Base-by-base conservation (phyloP, 2,888 invertebrate species). In the Sarcophaga subvicina region DNA sequence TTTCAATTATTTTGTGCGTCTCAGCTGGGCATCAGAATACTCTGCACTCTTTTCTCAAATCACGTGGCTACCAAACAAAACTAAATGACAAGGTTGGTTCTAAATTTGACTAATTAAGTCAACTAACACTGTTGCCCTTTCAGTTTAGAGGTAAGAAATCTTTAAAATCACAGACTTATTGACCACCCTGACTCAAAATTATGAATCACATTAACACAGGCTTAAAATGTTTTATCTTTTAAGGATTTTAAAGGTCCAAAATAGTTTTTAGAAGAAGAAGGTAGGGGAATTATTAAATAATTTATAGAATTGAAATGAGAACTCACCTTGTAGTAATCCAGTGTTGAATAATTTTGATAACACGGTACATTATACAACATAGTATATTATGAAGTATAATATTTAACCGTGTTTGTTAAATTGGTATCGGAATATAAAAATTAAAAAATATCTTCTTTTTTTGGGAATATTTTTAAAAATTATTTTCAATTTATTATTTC, bases 361-460 rank as follows among this genome's bases (percentile, higher is more conserved):
- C 92, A 92, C 89, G 93, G 91, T 89, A 93, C 93, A 93, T 93
- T 93, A 92, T 93, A 93, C 92, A 93, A 93, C 93, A 93, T 93
- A 92, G 91, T 93, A 87, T 83, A 66, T 77, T 83, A 83, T 79
- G 89, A 85, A 85, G 89, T 87, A 89, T 89, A 88, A 88, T 89
- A 83, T 85, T 83, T 77, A 66, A 66, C 86, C 86, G 86, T 80
- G 75, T 75, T 70, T 67, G 45, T 59, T 37, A 37, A 37, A 37
- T 37, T 37, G 8, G 37, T 37, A 37, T 37, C 37, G 37, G 37
- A 37, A 37, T 37, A 37, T 37, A 37, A 10, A 63, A 75, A 54
- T 14, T 67, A 8, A 60, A 75, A 60, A 70, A 20, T 37, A 11
- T 47, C 3, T 37, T 37, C 2, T 10, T 10, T 8, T 10, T 37